Conservation (phyloP, 2,888 invertebrate species). For the Apoderus coryli region DNA sequence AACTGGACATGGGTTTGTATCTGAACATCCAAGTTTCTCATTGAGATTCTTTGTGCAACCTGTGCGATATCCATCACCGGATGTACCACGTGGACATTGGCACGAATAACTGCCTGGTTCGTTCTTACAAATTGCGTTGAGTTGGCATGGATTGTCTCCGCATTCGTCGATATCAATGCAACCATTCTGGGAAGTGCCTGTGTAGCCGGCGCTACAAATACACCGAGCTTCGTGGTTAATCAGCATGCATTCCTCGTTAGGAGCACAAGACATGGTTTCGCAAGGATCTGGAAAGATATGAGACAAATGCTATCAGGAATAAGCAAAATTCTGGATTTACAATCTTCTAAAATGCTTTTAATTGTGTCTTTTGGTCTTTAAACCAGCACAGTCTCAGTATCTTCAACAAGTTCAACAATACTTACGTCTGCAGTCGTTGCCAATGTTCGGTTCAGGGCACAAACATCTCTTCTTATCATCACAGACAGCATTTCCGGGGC, state of each 20-base stretch:
- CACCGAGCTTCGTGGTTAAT: constrained; percentile 73
- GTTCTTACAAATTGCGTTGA: constrained; percentile 79
- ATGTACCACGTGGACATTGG: constrained; percentile 71
- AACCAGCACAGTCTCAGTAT: no score
- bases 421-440: constrained; percentile 84
- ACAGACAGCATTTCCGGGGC: constrained; percentile 82
- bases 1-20: constrained; percentile 60
- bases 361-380: no score
- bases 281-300: constrained; percentile 61
- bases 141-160: constrained; percentile 61
- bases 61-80: constrained; percentile 64
- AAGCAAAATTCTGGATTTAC: no score
- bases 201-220: constrained; percentile 68
- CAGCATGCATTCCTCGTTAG: constrained; percentile 79
- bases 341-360: no score
- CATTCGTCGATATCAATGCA: constrained; percentile 89
- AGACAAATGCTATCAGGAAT: no score
- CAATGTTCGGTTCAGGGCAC: constrained; percentile 83
- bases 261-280: constrained; percentile 69
- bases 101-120: constrained; percentile 75
- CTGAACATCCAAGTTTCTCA: constrained; percentile 54
- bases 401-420: constrained; percentile 21
- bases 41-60: constrained; percentile 53
- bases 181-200: constrained; percentile 49
- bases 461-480: constrained; percentile 63